Evolutionary conservation across 2,797 vertebrate genomes (phyloP).

Genomic region (Lates japonicus): DNA sequence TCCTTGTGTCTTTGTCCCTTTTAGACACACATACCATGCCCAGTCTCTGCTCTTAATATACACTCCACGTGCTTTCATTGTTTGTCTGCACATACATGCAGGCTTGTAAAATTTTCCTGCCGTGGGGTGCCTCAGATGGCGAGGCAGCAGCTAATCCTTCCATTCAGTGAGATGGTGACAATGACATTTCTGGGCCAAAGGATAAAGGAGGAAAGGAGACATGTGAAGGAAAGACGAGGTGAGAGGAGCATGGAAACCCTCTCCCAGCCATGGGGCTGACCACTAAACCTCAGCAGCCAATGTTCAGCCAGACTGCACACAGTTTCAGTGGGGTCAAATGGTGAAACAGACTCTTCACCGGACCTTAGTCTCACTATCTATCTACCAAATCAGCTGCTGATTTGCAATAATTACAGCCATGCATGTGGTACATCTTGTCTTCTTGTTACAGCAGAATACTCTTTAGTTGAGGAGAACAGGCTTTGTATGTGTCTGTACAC

Average conservation of each 20-base stretch:
- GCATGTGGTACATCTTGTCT: background rate
- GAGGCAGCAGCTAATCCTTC: slow-evolving; percentile 15
- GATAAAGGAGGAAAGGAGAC: slow-evolving; percentile 38
- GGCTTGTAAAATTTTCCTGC: slow-evolving; percentile 27
- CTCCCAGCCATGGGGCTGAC: no score
- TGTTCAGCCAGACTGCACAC: slow-evolving; percentile 65
- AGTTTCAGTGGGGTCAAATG: slow-evolving; percentile 61
- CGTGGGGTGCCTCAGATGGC: slow-evolving; percentile 26
- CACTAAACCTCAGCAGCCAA: no score
- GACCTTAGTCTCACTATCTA: background rate
- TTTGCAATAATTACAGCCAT: slow-evolving; percentile 4
- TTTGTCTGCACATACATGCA: slow-evolving; percentile 30
- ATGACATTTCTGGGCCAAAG: slow-evolving; percentile 73
- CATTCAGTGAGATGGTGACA: slow-evolving; percentile 51
- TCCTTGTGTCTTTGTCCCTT: slow-evolving; percentile 3
- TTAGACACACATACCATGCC: background rate
- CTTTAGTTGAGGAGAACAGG: background rate
- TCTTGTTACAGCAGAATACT: background rate
- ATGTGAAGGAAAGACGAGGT: slow-evolving; percentile 14
- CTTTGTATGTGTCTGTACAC: background rate
- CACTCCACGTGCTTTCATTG: slow-evolving; percentile 7
- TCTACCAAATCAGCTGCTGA: background rate
- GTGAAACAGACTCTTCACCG: slow-evolving; percentile 41
- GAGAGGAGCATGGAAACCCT: slow-evolving; percentile 67
- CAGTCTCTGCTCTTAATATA: slow-evolving; percentile 1